Percentiles rank a stretch among this genome's conserved stretches.
These are phyloP conservation scores for Malurus leucopterus DNA, from an alignment of 2,797 vertebrate species.

Conservation along the genomic window DNA sequence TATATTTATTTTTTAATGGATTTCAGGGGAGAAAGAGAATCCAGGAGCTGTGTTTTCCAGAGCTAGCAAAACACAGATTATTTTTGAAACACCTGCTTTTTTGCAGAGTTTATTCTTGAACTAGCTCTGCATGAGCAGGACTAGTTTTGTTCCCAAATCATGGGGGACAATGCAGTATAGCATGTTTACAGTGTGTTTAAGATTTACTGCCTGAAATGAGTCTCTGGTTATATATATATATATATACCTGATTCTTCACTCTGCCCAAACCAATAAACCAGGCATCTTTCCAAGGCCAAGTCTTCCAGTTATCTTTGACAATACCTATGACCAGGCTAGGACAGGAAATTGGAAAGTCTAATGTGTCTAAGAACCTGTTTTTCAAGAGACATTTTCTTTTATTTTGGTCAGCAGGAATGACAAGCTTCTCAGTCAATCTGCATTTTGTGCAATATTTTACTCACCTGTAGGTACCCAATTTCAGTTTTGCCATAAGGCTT, in stretches of 20 bases:
- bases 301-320: no score
- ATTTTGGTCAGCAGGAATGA: neutral
- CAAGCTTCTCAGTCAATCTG: neutral
- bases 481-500: neutral
- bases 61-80: neutral
- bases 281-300: neutral
- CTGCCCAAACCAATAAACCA: neutral
- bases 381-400: neutral
- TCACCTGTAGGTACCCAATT: neutral
- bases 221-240: neutral
- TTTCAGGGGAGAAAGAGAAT: neutral
- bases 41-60: neutral
- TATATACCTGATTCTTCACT: neutral
- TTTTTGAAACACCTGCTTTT: neutral
- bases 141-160: no score
- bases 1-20: neutral
- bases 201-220: neutral
- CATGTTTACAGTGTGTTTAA: no score
- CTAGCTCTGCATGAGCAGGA: neutral
- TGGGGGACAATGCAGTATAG: no score
- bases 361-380: neutral
- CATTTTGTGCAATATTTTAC: neutral
- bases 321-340: no score
- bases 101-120: neutral
- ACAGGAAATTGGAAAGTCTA: neutral